Evolutionary conservation across 1,140 invertebrate genomes (phyloP), one percentile per base, ranked within the genome.

Genomic region (Pomacea maculata): DNA sequence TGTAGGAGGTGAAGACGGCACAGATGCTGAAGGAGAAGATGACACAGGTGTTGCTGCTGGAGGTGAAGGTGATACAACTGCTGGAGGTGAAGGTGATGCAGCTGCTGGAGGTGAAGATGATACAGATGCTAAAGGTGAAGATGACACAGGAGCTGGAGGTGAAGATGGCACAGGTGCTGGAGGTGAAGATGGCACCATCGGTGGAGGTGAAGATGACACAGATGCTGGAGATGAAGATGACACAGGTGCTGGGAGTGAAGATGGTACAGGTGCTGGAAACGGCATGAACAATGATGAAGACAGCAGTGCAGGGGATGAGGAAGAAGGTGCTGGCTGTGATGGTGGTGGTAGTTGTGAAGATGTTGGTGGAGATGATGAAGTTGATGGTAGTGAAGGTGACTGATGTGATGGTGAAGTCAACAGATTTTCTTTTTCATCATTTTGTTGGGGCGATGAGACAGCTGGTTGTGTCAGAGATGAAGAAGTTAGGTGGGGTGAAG

Each of bases 81-180:
- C 55, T 25, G 34, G 34, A 45, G 34, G 54, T 10, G 55, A 14
- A n/a, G 52, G 21, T 64, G 79, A 8, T 25, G 45, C 15, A 34
- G 79, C 21, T 25, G 25, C 25, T 25, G 19, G 19, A 14, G 25
- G 15, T 70, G 75, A 74, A 25, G 74, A 64, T 25, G 52, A 55
- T 6, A 45, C 34, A 6, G 34, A 4, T 21, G 54, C 29, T 34
- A 17, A 3, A 65, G 64, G 63, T 34, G 70, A 55, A 29, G 73
- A 55, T 21, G 80, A 65, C 12, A 73, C 11, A 54, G 74, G 63
- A 34, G 61, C 73, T 70, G 72, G 45, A 54, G 54, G 63, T 25
- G 45, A 19, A 21, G 68, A 68, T 52, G 68, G 25, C 14, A 12
- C 14, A 29, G 80, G 63, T 45, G 63, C 10, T 1, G 52, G 63